These are phyloP conservation scores for Brenthis hecate DNA, from an alignment of 2,888 invertebrate genomes.

Conservation along the genomic window DNA sequence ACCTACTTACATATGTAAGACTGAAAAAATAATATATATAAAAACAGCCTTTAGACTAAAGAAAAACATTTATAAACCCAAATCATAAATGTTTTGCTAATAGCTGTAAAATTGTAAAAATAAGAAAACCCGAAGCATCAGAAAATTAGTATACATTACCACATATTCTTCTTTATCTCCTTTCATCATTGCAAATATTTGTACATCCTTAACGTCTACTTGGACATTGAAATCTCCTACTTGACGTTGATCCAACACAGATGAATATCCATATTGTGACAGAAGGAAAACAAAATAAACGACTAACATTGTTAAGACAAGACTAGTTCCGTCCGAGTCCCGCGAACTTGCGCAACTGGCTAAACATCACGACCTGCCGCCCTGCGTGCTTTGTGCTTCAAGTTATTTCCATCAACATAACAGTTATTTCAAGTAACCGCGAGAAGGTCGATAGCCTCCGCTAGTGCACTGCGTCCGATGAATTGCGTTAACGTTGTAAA, in stretches of 20 bases:
- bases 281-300: conserved; percentile 26
- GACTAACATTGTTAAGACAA: conserved; percentile 33
- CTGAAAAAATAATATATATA: no score
- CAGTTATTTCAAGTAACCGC: conserved; percentile 78
- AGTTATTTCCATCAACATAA: conserved; percentile 80
- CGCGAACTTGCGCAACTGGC: conserved; percentile 61
- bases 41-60: no score
- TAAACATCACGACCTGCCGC: conserved; percentile 51
- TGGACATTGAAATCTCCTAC: conserved; percentile 90
- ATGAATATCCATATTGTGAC: conserved; percentile 47
- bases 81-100: no score
- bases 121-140: neutral
- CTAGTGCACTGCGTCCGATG: conserved; percentile 63
- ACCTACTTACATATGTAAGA: no score
- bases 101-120: no score
- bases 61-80: no score
- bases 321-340: conserved; percentile 55
- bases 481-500: conserved; percentile 68
- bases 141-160: conserved; percentile 59
- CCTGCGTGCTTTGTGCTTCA: conserved; percentile 62
- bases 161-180: conserved; percentile 84
- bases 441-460: conserved; percentile 79
- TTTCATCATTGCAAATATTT: conserved; percentile 86
- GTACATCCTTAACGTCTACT: conserved; percentile 89
- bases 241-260: conserved; percentile 86